These are phyloP conservation scores for Vulpes lagopus DNA, from an alignment of 2,113 vertebrate species.

Conservation along the genomic window DNA sequence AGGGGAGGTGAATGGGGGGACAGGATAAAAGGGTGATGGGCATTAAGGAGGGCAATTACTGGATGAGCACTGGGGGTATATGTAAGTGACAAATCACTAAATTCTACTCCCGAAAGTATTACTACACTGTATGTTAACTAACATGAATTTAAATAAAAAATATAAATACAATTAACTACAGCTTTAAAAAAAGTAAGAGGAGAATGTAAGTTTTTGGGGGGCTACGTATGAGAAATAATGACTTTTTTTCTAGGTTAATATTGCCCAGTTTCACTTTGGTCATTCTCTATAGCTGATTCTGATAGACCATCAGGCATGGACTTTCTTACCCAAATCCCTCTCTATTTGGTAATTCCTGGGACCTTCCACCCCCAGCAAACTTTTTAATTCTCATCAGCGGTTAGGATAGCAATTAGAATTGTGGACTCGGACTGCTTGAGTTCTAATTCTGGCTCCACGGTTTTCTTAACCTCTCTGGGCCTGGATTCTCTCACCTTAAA, in stretches of 20 bases:
- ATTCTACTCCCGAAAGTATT: too few relatives aligned
- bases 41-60: too few relatives aligned
- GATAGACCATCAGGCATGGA: not conserved
- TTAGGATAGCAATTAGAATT: not conserved
- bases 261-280: not conserved
- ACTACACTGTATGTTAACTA: too few relatives aligned
- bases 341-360: not conserved
- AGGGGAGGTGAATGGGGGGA: too few relatives aligned
- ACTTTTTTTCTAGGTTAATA: not conserved
- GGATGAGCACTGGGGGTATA: too few relatives aligned
- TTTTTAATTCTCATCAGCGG: not conserved
- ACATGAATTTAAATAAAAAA: too few relatives aligned
- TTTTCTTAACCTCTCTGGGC: not conserved
- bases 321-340: not conserved
- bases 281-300: slow-evolving; percentile 1
- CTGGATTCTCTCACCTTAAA: not conserved
- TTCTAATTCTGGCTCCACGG: not conserved
- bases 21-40: too few relatives aligned
- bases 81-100: too few relatives aligned
- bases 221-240: not conserved
- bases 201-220: not conserved
- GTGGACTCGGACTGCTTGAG: not conserved
- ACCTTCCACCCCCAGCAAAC: not conserved
- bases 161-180: too few relatives aligned
- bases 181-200: not conserved